Evolutionary conservation across 2,113 vertebrate species (phyloP), one percentile per base, ranked within the genome.

Genomic region (Zingel zingel): DNA sequence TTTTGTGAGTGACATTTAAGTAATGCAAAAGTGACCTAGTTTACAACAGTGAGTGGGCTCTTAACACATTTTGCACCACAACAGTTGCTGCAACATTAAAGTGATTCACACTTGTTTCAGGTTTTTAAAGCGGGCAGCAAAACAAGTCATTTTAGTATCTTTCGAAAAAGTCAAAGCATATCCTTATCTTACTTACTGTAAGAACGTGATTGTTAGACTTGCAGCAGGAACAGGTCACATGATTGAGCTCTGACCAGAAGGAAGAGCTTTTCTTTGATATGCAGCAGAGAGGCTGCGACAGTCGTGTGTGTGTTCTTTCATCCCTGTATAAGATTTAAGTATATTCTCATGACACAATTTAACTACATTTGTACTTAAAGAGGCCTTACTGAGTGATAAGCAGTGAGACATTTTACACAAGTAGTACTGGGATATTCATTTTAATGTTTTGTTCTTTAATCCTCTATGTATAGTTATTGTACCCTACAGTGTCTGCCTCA

Each of bases 181-280:
- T 33, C 18, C 4, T 63, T n/a, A n/a, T n/a, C n/a, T n/a, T n/a
- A n/a, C 16, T 54, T 18, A 10, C 18, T 27, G 36, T 74, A 57
- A 63, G 70, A 6, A 33, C 74, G 18, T 6, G 0, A 27, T 70
- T 18, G 39, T 72, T 21, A 6, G 16, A 19, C 48, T 62, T 33
- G 15, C 3, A 68, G 58, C 63, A 76, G 30, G 18, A 47, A 5
- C 12, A 12, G 48, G 76, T 92, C 88, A 89, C 83, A 84, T 90
- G 85, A 83, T 53, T 16, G 43, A 30, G 63, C 65, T 76, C 63
- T 59, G 53, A 74, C 30, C 30, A 43, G 62, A 68, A n/a, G 47
- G 7, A 45, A 65, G 10, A 27, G n/a, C 23, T 59, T 51, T 16
- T 65, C 58, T 33, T 62, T 51, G 2, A 18, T 27, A 79, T 65